Evolutionary conservation across 1,140 invertebrate genomes (phyloP), one percentile per base, ranked within the genome.

Genomic region (Drosophila ercepeae): DNA sequence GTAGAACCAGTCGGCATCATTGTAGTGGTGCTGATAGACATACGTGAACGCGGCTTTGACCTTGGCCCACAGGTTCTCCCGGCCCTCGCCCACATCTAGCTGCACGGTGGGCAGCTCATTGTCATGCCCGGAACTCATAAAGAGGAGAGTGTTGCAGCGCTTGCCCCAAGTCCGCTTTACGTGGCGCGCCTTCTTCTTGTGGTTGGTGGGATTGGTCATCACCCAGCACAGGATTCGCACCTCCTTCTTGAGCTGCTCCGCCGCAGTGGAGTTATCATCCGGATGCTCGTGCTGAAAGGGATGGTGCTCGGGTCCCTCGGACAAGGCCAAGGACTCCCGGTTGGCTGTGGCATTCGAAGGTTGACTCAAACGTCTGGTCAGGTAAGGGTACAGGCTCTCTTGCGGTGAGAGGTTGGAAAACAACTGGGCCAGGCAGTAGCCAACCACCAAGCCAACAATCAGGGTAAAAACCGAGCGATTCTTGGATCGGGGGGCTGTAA

Each of bases 121-220:
- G 89, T 97, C 96, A 91, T 94, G 92, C 42, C 91, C 92, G 0
- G 96, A 95, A 77, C 97, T 98, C 96, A 98, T 97, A 76, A 98
- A 98, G 0, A 98, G 83, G 1, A 98, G 83, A 44, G 94, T 95
- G 86, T 98, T 98, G 89, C 98, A 99, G n/a, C 98, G 92, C 84
- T 95, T 95, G 0, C 96, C 97, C 98, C 98, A 99, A 0, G 98
- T 99, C 0, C 96, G 95, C 90, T 98, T 97, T 0, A 99, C 70
- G 34, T 74, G 71, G 21, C 50, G 50, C 0, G 71, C 71, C 39
- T 53, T 73, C 29, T 21, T 44, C 16, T 74, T 74, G 71, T 74
- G 71, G 11, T 74, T 73, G 0, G 29, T 65, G 7, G 71, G 71
- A 23, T 74, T 74, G 1, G 71, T 74, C 69, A 74, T 74, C 6